These are phyloP conservation scores for Rhea americana DNA, from an alignment of 2,113 vertebrate species.

Conservation along the genomic window DNA sequence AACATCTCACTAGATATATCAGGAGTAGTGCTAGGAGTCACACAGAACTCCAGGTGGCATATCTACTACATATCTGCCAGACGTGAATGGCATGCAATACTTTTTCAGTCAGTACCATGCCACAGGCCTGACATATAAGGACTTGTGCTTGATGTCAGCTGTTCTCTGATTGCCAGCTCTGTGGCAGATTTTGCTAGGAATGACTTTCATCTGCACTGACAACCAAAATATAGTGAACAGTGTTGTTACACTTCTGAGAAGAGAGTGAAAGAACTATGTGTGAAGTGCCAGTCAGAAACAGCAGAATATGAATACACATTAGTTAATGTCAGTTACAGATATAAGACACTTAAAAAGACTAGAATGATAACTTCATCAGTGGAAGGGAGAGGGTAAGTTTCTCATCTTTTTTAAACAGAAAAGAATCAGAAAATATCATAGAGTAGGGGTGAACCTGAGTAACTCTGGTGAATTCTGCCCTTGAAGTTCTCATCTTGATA, in stretches of 20 bases:
- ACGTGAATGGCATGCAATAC: neutral
- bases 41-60: neutral
- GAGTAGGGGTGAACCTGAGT: neutral
- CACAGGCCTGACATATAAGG: neutral
- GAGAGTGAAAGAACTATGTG: neutral
- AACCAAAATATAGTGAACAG: slow-evolving; percentile 27
- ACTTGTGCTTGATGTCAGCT: neutral
- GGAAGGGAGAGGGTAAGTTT: fast-evolving
- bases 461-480: neutral
- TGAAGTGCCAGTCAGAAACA: slow-evolving; percentile 8
- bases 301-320: neutral
- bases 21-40: neutral
- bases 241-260: neutral
- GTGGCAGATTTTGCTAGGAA: slow-evolving; percentile 23
- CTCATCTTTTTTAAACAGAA: neutral
- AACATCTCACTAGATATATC: neutral
- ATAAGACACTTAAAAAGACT: neutral
- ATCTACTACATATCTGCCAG: neutral
- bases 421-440: neutral
- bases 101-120: neutral
- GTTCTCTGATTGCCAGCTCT: slow-evolving; percentile 26
- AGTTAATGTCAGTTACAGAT: neutral
- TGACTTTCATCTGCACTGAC: slow-evolving; percentile 37
- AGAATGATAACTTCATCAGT: neutral
- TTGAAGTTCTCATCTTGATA: neutral